Evolutionary conservation across 2,888 invertebrate species (phyloP), one percentile per base, ranked within the genome.

Genomic region (Drosophila gaucha): DNA sequence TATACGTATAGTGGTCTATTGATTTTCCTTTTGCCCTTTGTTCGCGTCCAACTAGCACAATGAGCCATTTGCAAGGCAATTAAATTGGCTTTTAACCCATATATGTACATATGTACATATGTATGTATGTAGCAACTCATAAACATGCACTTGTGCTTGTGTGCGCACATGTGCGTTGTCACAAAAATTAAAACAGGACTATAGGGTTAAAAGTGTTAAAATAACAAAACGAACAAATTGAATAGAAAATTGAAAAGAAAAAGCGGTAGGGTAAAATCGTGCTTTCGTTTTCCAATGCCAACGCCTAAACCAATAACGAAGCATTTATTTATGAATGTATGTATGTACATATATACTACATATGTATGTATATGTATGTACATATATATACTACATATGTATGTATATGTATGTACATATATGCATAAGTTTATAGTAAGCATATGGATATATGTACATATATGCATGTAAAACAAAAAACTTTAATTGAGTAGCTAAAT

Each of bases 71-170:
- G 59, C 49, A 44, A 20, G 50, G 59, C 68, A 77, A 72, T 78
- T 84, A 80, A 75, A 60, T 65, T 67, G 59, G 65, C 67, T 75
- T 73, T 70, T 73, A 80, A 62, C 78, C 73, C 58, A 75, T 52
- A 57, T 57, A 41, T 8, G 2, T 6, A 60, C 47, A 67, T 6
- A 31, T 10, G 16, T 12, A n/a, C 35, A 36, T 14, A 41, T 8
- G 2, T 6, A 60, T 44, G 66, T 6, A 31, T 10, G 16, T 12
- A n/a, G 30, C 33, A 14, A 33, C 30, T 16, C 43, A 58, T 31
- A 12, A 12, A n/a, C 5, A 16, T 10, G 10, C 22, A 5, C 39
- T 8, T 22, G 22, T 12, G 10, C 26, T 54, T 18, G 6, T 36
- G 41, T 46, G 22, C 36, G 20, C 14, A 26, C 31, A 8, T 35